These are phyloP conservation scores for Acipenser oxyrinchus DNA, from an alignment of 2,797 vertebrate genomes.

Conservation along the genomic window DNA sequence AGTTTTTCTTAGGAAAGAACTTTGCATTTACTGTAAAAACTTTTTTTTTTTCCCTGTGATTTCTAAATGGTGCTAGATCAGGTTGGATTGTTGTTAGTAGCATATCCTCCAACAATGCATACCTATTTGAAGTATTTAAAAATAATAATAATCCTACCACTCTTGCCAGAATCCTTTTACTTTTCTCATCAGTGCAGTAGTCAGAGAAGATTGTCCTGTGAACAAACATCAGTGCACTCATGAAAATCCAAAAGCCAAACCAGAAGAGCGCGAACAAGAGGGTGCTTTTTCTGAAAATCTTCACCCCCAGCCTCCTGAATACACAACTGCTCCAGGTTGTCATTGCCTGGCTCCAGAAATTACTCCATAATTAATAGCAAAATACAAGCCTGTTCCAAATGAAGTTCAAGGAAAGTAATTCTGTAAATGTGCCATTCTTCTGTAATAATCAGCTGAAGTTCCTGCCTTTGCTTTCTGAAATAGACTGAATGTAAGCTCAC, in stretches of 20 bases:
- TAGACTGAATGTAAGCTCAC: not conserved
- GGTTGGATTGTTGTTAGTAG: too few relatives aligned
- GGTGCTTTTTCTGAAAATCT: slow-evolving; percentile 56
- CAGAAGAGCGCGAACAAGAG: slow-evolving; percentile 66
- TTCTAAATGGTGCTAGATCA: too few relatives aligned
- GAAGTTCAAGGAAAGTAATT: not conserved
- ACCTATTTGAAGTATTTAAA: too few relatives aligned
- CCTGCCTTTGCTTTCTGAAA: too few relatives aligned
- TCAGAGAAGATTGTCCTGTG: slow-evolving; percentile 73
- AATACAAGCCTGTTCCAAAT: too few relatives aligned
- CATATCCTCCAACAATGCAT: too few relatives aligned
- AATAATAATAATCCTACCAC: slow-evolving; percentile 69
- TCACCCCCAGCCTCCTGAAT: slow-evolving; percentile 53
- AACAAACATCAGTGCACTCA: slow-evolving; percentile 68
- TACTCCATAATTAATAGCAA: too few relatives aligned
- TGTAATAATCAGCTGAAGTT: not conserved
- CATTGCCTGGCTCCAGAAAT: not conserved
- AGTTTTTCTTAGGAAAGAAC: too few relatives aligned
- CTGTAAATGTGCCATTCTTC: not conserved
- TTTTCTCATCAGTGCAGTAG: slow-evolving; percentile 81
- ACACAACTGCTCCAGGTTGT: slow-evolving; percentile 34
- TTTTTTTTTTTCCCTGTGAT: too few relatives aligned
- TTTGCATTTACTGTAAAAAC: too few relatives aligned
- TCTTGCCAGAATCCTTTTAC: slow-evolving; percentile 73
- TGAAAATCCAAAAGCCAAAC: slow-evolving; percentile 72